Percentiles rank a stretch among this genome's conserved stretches.
Evolutionary conservation across 1,140 invertebrate species (phyloP).

Genomic region (Penaeus indicus): DNA sequence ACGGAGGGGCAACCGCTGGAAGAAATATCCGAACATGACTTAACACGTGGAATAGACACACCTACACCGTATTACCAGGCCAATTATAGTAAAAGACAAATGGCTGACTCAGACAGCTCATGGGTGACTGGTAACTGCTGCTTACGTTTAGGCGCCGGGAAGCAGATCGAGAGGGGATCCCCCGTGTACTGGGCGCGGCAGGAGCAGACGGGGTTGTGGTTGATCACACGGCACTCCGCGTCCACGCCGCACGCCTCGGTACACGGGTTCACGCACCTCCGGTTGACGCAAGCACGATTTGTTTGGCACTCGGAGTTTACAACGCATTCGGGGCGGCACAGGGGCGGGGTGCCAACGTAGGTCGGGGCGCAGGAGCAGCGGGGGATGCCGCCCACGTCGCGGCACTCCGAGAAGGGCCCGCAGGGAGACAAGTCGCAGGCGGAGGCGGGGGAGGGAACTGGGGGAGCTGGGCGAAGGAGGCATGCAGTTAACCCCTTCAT

Average conservation of each 20-base stretch:
- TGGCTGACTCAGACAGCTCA: not conserved
- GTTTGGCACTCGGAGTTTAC: conserved; percentile 69
- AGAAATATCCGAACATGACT: conserved; percentile 58
- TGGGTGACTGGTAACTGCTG: not conserved
- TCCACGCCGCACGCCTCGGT: conserved; percentile 65
- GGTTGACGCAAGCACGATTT: conserved; percentile 69
- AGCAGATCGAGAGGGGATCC: conserved; percentile 76
- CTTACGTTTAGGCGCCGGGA: conserved; percentile 67
- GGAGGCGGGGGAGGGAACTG: conserved; percentile 38
- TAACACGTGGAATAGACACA: conserved; percentile 53
- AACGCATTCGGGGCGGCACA: conserved; percentile 75
- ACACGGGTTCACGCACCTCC: conserved; percentile 69
- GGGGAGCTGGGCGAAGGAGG: not conserved
- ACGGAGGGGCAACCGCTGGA: conserved; percentile 39
- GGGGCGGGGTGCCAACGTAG: conserved; percentile 78
- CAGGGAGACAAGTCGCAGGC: conserved; percentile 76
- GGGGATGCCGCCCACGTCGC: conserved; percentile 77
- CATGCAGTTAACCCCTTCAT: not conserved
- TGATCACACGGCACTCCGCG: conserved; percentile 64
- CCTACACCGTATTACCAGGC: conserved; percentile 66
- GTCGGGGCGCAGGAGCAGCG: conserved; percentile 78
- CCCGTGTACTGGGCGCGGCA: conserved; percentile 74
- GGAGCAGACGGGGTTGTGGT: conserved; percentile 67
- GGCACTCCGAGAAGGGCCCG: conserved; percentile 81
- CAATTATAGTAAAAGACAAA: conserved; percentile 53